Base-by-base conservation (phyloP, 1,140 invertebrate genomes). In the Anoplophora glabripennis region DNA sequence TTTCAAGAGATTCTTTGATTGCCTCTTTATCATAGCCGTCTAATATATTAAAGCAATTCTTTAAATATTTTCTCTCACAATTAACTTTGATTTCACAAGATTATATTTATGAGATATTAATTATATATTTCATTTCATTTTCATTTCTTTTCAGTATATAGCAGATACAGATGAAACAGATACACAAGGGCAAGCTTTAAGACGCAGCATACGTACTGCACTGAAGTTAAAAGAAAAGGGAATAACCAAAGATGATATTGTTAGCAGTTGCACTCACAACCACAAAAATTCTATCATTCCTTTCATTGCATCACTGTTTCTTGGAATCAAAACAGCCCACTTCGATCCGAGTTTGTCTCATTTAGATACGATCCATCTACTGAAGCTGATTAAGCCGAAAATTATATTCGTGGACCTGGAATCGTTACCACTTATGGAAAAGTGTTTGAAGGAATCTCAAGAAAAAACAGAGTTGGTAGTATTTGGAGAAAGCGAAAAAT, bases 401-500 rank as follows among this genome's bases (percentile, higher is more conserved):
- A 34, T 54, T 8, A 9, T 54, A 12, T 54, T 54, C 36, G 53
- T 54, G 8, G 38, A 28, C 14, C 7, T 44, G 44, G 40, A 54
- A 9, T 28, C 53, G 8, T 11, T 54, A 34, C 9, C 0, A 35
- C 35, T 54, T 28, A 46, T 54, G 40, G 53, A 54, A 54, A 18
- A 44, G 9, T 45, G 53, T 28, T 36, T 54, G 28, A 17, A 34
- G 12, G 36, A 46, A 17, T 8, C 53, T 11, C 10, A 44, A 12
- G 14, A 61, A 11, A 41, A 59, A 3, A 12, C 36, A 21, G 15
- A 64, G 42, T 57, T 70, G 34, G 51, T 70, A 1, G 59, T 68
- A 44, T 65, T 70, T 59, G 60, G 61, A 4, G 34, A 45, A 18
- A 28, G 34, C 14, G 40, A 56, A 9, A 57, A 63, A 9, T 46